Evolutionary conservation across 2,113 vertebrate genomes (phyloP).

Genomic region (Nerophis lumbriciformis): DNA sequence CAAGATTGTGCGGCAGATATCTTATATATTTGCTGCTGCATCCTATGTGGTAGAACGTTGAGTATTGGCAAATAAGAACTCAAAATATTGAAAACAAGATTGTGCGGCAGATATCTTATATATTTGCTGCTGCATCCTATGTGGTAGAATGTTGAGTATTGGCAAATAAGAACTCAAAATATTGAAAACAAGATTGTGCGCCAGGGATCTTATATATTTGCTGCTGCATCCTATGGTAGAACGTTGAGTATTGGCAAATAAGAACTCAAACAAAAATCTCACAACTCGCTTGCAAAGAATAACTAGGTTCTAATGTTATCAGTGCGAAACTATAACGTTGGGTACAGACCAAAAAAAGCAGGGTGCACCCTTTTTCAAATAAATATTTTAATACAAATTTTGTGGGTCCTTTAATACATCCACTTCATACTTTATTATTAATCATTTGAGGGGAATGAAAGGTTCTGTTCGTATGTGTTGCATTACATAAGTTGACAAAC

Average conservation of each 20-base stretch:
- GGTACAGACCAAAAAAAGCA: no score
- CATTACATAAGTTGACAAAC: not conserved
- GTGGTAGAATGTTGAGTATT: slow-evolving; percentile 4
- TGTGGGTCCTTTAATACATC: no score
- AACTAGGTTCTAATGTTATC: no score
- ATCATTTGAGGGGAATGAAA: no score
- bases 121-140: slow-evolving; percentile 13
- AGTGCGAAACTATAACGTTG: no score
- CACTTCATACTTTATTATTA: no score
- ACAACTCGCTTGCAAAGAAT: no score
- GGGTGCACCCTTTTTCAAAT: no score
- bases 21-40: slow-evolving; percentile 1
- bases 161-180: not conserved
- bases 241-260: slow-evolving; percentile 3
- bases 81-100: not conserved
- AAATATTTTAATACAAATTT: no score
- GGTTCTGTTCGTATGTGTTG: not conserved
- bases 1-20: slow-evolving; percentile 33
- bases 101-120: no score
- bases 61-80: not conserved
- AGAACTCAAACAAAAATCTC: not conserved
- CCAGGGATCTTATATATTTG: not conserved
- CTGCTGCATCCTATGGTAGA: slow-evolving; percentile 15
- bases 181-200: no score
- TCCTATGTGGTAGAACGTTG: not conserved